Conservation (phyloP, 2,888 invertebrate genomes). For the Steromphala cineraria region DNA sequence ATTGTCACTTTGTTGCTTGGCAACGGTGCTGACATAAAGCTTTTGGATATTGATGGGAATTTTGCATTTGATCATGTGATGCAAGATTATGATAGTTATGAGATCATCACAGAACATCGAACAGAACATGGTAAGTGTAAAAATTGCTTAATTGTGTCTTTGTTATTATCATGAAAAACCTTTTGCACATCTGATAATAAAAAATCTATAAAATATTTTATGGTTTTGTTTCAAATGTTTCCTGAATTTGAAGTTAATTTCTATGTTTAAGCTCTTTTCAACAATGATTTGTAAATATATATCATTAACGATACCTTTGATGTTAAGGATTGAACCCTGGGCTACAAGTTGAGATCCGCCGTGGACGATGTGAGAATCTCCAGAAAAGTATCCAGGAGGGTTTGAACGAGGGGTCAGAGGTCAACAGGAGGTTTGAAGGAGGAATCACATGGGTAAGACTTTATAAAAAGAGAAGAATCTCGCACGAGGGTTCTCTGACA, state of each 20-base stretch:
- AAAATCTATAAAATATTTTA: no score
- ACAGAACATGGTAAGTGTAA: conserved; percentile 44
- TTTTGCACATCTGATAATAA: no score
- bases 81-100: conserved; percentile 46
- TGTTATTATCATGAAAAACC: no score
- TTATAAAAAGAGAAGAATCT: no score
- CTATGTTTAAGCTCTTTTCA: no score
- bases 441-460: conserved; percentile 58
- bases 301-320: no score
- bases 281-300: no score
- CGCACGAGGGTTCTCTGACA: no score
- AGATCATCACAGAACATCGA: conserved; percentile 43
- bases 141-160: neutral
- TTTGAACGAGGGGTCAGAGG: conserved; percentile 38
- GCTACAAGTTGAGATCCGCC: neutral
- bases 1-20: conserved; percentile 57
- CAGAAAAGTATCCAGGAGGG: conserved; percentile 34
- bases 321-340: neutral
- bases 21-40: conserved; percentile 56
- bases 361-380: neutral
- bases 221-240: no score
- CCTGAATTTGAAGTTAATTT: no score
- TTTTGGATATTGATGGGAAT: conserved; percentile 62
- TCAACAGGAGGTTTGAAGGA: conserved; percentile 34
- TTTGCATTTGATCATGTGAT: conserved; percentile 57